Evolutionary conservation across 2,888 invertebrate genomes (phyloP).

Genomic region (Tryphoninae sp.): DNA sequence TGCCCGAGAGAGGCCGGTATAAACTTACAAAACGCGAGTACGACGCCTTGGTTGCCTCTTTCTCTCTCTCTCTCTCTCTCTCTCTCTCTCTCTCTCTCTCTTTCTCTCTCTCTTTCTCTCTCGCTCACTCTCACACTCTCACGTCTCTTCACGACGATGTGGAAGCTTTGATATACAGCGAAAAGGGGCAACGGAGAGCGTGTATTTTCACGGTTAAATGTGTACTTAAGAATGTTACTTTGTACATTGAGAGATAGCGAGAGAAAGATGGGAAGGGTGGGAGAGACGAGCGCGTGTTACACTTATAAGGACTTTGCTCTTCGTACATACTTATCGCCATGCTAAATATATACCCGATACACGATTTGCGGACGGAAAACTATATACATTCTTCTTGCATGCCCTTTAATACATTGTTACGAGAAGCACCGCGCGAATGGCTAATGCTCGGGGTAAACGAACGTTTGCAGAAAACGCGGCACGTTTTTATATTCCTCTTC

Average conservation of each 20-base stretch:
- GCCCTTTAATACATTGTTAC: slow-evolving; percentile 17
- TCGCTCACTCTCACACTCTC: not conserved
- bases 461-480: not conserved
- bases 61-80: not conserved
- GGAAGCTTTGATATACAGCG: slow-evolving; percentile 39
- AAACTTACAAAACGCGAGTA: slow-evolving; percentile 54
- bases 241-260: slow-evolving; percentile 24
- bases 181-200: slow-evolving; percentile 19
- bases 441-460: not conserved
- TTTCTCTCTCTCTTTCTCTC: not conserved
- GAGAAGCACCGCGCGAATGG: not conserved
- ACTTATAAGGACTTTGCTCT: slow-evolving; percentile 42
- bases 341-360: slow-evolving; percentile 10
- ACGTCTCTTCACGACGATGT: not conserved
- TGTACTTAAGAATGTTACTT: slow-evolving; percentile 53
- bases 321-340: slow-evolving; percentile 26
- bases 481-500: too few relatives aligned
- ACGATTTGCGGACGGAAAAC: not conserved
- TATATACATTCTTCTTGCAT: slow-evolving; percentile 11
- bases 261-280: slow-evolving; percentile 7
- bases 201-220: slow-evolving; percentile 57
- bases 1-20: slow-evolving; percentile 18
- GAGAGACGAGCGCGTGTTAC: slow-evolving; percentile 43
- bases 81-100: not conserved
- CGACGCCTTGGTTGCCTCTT: slow-evolving; percentile 9